Conservation (phyloP, 2,113 vertebrate genomes). For the Lepus timidus region DNA sequence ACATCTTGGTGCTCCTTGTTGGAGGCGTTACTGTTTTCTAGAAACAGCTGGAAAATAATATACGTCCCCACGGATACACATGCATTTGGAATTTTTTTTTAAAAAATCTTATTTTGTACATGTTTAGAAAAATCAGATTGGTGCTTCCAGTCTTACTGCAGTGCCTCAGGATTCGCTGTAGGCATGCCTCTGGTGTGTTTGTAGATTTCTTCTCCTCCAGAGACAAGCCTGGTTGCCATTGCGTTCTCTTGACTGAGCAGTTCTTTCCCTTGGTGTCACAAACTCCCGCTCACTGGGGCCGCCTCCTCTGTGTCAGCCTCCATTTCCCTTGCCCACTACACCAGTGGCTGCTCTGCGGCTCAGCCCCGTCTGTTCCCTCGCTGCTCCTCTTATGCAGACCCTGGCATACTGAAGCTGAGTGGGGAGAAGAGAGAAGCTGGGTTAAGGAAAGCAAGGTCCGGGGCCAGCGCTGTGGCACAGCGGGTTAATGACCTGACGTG, state of each 20-base stretch:
- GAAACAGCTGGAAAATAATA: background rate
- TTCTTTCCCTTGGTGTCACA: background rate
- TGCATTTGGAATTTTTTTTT: background rate
- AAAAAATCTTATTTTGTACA: background rate
- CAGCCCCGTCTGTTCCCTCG: rapidly evolving
- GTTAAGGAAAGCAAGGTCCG: background rate
- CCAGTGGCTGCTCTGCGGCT: rapidly evolving
- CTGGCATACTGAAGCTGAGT: background rate
- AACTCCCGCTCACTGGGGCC: background rate
- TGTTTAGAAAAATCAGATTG: background rate
- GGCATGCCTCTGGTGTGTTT: background rate
- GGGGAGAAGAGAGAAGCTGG: background rate
- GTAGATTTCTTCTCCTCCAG: background rate
- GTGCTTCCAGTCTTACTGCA: background rate
- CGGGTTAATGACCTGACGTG: no score
- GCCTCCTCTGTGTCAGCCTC: background rate
- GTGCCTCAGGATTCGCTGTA: background rate
- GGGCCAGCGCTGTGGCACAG: no score
- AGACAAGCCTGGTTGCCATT: background rate
- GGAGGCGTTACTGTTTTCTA: background rate
- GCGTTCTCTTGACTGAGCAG: background rate
- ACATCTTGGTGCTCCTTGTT: background rate
- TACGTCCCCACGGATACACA: background rate
- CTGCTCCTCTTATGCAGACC: background rate
- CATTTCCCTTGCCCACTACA: background rate